Base-by-base conservation (phyloP, 2,888 invertebrate genomes). In the Dysmachus trigonus region DNA sequence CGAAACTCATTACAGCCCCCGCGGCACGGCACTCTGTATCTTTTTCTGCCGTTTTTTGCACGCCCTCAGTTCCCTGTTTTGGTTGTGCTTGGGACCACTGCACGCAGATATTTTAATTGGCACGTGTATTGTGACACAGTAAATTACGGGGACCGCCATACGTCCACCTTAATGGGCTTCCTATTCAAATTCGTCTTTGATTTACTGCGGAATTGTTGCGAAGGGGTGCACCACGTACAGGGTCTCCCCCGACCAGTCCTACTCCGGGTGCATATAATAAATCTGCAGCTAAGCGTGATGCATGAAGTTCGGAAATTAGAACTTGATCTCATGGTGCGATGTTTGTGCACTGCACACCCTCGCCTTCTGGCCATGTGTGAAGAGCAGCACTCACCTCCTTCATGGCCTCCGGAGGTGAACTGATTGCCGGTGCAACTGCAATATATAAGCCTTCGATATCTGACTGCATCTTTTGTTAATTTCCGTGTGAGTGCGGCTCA, bases 121-220 rank as follows among this genome's bases (percentile, higher is more conserved):
- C 85, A 85, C 85, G 85, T 85, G 85, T 77, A 79, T 85, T 62
- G 77, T 85, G 77, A 85, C 85, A 85, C 53, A 77, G 85, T 85
- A 79, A 85, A 85, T 85, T 85, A 85, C 77, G 27, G 35, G 71
- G 62, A 82, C 33, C 47, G 62, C 82, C 33, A 82, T 62, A 18
- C 82, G 71, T 71, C 73, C 84, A 73, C 84, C 82, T 53, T 82
- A 82, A 82, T 82, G 82, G 82, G 82, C 62, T 82, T 82, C 82
- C 82, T 82, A 82, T 82, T 82, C 71, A 82, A 82, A 82, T 82
- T 82, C 62, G 62, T 82, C 82, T 82, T 62, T 82, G 82, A 82
- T 82, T 82, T 82, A 82, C 82, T 82, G 82, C 82, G 10, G 31
- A 62, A 82, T 62, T 82, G 31, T n/a, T 82, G 27, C 62, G 8